phyloP scores from a whole-genome alignment of 2,113 vertebrate species.

The Vimba vimba region DNA sequence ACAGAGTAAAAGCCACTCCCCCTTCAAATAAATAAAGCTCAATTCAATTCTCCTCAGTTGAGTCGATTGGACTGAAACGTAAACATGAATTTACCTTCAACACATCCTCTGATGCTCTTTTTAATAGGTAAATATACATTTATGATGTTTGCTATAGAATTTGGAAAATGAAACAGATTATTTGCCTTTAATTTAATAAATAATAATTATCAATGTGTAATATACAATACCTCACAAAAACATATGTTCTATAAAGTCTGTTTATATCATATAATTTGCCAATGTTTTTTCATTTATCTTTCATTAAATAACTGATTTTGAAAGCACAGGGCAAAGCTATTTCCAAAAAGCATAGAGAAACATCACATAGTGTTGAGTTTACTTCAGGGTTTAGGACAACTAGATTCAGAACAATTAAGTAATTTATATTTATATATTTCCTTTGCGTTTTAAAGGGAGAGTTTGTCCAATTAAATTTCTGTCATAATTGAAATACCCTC shows the following conservation, averaged over 20 bases:
- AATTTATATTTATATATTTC: background rate
- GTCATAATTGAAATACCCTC: too few species aligned
- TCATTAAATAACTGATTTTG: too few species aligned
- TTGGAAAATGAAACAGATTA: background rate
- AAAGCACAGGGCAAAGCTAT: too few species aligned
- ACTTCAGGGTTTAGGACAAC: too few species aligned
- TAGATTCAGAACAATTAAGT: background rate
- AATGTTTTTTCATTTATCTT: too few species aligned
- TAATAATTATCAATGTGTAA: background rate
- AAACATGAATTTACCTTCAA: background rate
- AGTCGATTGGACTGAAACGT: background rate
- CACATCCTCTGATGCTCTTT: background rate
- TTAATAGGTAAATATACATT: conserved; percentile 10
- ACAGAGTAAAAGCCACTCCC: conserved; percentile 17
- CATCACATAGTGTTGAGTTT: too few species aligned
- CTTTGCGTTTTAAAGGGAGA: background rate
- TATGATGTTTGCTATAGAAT: background rate
- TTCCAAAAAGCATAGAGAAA: too few species aligned
- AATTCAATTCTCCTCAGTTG: background rate
- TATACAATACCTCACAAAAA: background rate
- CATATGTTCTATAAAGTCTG: too few species aligned
- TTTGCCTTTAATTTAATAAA: background rate
- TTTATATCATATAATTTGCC: too few species aligned
- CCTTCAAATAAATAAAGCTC: conserved; percentile 10
- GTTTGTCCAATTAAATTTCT: too few species aligned